Conservation (phyloP, 2,888 invertebrate species). For the Eilema sororculum region DNA sequence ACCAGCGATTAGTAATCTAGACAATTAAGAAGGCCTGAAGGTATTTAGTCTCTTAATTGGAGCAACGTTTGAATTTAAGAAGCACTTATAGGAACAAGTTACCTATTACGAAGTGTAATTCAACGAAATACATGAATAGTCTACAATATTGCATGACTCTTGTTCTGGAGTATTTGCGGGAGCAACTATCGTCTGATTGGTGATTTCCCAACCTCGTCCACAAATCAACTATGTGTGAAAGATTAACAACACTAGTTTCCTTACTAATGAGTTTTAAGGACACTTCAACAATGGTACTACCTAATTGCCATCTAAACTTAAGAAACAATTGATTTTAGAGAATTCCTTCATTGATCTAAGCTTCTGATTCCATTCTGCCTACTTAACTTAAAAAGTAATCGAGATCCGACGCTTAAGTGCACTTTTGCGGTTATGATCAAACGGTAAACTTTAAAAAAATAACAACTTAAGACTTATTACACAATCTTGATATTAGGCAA, state of each 20-base stretch:
- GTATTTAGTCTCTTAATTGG: conserved; percentile 33
- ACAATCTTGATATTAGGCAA: not conserved
- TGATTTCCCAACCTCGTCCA: too few relatives aligned
- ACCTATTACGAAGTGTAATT: too few relatives aligned
- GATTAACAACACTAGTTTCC: too few relatives aligned
- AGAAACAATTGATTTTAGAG: not conserved
- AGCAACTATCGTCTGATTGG: too few relatives aligned
- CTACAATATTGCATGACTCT: too few relatives aligned
- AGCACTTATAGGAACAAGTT: not conserved
- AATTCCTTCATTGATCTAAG: too few relatives aligned
- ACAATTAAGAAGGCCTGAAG: conserved; percentile 34
- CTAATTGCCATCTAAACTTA: not conserved
- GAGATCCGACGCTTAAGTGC: not conserved
- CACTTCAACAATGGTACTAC: not conserved
- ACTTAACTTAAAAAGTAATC: not conserved
- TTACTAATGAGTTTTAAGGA: too few relatives aligned
- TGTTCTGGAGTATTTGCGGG: too few relatives aligned
- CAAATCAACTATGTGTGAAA: too few relatives aligned
- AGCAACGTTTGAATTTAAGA: conserved; percentile 17
- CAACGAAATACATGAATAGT: too few relatives aligned
- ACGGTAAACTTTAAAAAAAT: not conserved
- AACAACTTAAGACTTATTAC: conserved; percentile 1
- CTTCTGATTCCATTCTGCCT: not conserved
- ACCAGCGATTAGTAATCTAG: conserved; percentile 26
- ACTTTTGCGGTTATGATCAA: not conserved